These are phyloP conservation scores for Sphecodes monilicornis DNA, from an alignment of 2,888 invertebrate genomes.

Conservation along the genomic window DNA sequence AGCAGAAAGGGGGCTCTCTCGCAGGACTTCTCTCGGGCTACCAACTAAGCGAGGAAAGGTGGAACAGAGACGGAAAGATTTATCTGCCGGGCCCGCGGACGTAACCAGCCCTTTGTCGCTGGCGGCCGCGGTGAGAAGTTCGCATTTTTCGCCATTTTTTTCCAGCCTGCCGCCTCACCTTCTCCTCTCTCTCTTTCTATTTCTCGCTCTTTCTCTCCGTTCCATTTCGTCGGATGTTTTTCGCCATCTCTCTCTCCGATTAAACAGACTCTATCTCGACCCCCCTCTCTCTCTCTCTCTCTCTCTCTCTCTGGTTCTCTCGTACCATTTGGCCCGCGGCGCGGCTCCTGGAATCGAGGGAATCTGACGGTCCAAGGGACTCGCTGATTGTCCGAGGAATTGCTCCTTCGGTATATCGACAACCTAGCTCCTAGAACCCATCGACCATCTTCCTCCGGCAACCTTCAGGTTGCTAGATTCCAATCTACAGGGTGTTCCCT, in stretches of 20 bases:
- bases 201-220: not conserved
- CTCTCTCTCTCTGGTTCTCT: not conserved
- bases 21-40: conserved; percentile 18
- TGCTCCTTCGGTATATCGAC: conserved; percentile 1
- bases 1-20: conserved; percentile 59
- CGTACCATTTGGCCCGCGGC: not conserved
- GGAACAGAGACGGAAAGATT: conserved; percentile 73
- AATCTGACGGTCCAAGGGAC: not conserved
- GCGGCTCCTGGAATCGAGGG: conserved; percentile 6
- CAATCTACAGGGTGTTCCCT: not conserved
- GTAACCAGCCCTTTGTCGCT: conserved; percentile 80
- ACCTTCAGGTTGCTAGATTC: too few relatives aligned
- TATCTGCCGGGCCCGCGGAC: conserved; percentile 74
- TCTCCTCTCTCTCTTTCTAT: not conserved
- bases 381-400: conserved; percentile 14
- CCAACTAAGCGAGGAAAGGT: conserved; percentile 48
- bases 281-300: not conserved
- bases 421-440: not conserved
- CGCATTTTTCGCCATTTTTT: conserved; percentile 83
- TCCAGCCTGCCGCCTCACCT: conserved; percentile 52
- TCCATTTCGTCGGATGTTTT: conserved; percentile 41
- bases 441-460: not conserved
- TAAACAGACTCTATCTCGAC: not conserved
- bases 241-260: not conserved
- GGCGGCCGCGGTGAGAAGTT: conserved; percentile 82